A percentile compares a stretch with the other conserved stretches of the same genome.
These are phyloP conservation scores for Ptychadena robeensis DNA, from an alignment of 2,797 vertebrate species.

Conservation along the genomic window DNA sequence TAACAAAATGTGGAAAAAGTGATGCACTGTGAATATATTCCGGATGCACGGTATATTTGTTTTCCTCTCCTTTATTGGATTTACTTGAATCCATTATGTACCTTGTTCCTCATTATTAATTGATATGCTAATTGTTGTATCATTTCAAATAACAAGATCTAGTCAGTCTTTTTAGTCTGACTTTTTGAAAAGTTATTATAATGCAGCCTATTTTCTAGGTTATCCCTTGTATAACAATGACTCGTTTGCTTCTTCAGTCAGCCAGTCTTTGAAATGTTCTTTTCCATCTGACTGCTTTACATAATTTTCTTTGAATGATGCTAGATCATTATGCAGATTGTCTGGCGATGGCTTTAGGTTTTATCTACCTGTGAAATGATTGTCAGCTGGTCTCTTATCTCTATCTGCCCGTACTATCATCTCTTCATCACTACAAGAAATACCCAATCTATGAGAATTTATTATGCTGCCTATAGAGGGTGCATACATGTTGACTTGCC, in stretches of 20 bases:
- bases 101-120: neutral
- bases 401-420: neutral
- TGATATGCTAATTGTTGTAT: neutral
- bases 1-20: too few species aligned
- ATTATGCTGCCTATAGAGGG: neutral
- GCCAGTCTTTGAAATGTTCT: neutral
- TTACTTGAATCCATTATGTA: too few species aligned
- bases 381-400: neutral
- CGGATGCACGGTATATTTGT: neutral
- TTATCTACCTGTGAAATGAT: neutral
- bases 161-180: neutral
- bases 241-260: neutral
- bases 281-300: neutral
- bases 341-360: neutral
- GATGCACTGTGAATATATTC: too few species aligned
- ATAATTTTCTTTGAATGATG: constrained; percentile 5
- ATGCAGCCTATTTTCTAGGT: neutral
- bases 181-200: neutral
- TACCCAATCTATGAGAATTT: neutral
- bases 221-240: neutral
- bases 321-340: constrained; percentile 12
- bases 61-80: neutral
- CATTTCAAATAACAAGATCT: neutral
- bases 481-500: neutral
- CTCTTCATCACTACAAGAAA: neutral